These are phyloP conservation scores for Phrynosoma blainvillii DNA, from an alignment of 2,113 vertebrate species.

Conservation along the genomic window DNA sequence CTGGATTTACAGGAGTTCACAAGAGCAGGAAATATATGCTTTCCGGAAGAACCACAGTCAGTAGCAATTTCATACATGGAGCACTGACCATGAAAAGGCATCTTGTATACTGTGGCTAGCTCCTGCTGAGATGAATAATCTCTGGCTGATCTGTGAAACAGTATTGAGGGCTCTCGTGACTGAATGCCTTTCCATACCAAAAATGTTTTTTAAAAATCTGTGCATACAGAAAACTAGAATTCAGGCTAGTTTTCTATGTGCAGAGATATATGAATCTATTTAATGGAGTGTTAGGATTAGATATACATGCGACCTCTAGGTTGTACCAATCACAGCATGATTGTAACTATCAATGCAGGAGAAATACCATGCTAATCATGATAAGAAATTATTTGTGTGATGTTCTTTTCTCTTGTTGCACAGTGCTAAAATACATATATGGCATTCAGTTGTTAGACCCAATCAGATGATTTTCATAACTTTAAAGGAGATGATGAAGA, in stretches of 20 bases:
- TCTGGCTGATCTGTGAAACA: neutral
- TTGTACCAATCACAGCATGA: neutral
- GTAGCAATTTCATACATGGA: neutral
- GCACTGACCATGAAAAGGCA: neutral
- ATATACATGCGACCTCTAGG: neutral
- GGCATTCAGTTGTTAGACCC: neutral
- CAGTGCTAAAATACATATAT: neutral
- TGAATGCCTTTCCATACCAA: neutral
- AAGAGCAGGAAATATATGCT: neutral
- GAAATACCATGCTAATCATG: neutral
- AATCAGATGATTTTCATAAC: too few relatives aligned
- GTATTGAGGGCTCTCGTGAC: neutral
- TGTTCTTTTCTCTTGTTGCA: neutral
- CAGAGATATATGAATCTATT: neutral
- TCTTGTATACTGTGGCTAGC: neutral
- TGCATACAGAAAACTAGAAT: neutral
- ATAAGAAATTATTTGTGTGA: neutral
- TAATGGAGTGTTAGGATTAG: neutral
- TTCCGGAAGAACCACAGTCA: neutral
- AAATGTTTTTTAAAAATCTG: neutral
- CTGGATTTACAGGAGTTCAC: slow-evolving; percentile 28
- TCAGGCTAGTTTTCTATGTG: neutral
- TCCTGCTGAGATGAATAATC: neutral
- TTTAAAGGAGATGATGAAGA: too few relatives aligned
- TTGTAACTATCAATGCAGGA: neutral